These are phyloP conservation scores for Gadus chalcogrammus DNA, from an alignment of 2,113 vertebrate species.

Conservation along the genomic window DNA sequence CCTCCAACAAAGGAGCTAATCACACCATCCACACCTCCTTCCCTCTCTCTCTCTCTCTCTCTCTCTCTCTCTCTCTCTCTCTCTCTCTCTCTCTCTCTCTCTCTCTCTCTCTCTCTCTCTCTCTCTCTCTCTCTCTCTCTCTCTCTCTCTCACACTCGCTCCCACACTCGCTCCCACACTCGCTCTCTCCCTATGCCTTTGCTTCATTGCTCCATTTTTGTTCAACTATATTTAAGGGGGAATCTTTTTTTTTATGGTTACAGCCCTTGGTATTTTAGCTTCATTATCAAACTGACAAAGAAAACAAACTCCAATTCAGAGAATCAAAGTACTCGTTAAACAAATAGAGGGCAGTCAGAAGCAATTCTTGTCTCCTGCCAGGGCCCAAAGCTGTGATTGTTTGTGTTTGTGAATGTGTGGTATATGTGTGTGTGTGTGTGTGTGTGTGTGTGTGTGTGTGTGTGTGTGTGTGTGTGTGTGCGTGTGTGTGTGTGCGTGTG, in stretches of 20 bases:
- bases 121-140: conserved; percentile 29
- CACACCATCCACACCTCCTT: conserved; percentile 70
- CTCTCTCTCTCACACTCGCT: too few relatives aligned
- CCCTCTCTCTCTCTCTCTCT: conserved; percentile 58
- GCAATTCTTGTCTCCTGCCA: neutral
- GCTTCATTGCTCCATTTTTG: neutral
- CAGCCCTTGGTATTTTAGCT: neutral
- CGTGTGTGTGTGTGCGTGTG: neutral
- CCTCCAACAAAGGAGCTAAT: conserved; percentile 87
- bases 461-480: too few relatives aligned
- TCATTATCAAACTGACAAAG: too few relatives aligned
- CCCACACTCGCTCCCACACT: conserved; percentile 40
- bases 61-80: conserved; percentile 55
- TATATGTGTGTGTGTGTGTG: too few relatives aligned
- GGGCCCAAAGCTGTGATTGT: conserved; percentile 38
- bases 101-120: conserved; percentile 57
- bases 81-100: conserved; percentile 20
- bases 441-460: too few relatives aligned
- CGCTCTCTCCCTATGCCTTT: conserved; percentile 20
- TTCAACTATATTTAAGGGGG: too few relatives aligned
- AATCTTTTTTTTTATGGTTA: neutral
- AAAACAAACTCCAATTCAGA: too few relatives aligned
- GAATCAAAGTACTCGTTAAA: too few relatives aligned
- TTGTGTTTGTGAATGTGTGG: conserved; percentile 9
- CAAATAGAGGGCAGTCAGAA: too few relatives aligned